These are phyloP conservation scores for Ceyx erithaca DNA, from an alignment of 2,797 vertebrate species.

Conservation along the genomic window DNA sequence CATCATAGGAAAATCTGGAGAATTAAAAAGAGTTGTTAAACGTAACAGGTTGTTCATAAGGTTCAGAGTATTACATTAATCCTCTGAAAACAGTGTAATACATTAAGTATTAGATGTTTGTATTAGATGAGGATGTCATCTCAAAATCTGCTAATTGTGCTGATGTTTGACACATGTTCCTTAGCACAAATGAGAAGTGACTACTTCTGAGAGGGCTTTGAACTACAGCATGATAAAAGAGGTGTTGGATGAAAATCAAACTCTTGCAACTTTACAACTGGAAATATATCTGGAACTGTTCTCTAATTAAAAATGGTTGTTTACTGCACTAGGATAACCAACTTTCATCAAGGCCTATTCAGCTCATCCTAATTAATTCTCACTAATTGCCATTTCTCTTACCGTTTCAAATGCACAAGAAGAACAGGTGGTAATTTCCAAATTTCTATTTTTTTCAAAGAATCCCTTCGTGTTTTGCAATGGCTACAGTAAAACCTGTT, in stretches of 20 bases:
- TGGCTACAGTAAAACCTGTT: conserved; percentile 96
- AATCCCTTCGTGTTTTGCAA: conserved; percentile 94
- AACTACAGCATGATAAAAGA: neutral
- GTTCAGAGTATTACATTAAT: too few relatives aligned
- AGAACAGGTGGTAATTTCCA: conserved; percentile 97
- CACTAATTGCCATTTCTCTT: neutral
- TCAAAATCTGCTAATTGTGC: neutral
- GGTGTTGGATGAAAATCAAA: neutral
- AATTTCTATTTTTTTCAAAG: conserved; percentile 97
- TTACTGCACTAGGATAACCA: neutral
- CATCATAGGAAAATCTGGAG: conserved; percentile 93
- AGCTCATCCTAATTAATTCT: neutral
- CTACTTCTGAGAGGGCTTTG: neutral
- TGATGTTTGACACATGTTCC: neutral
- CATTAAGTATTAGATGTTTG: neutral
- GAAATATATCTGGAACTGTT: neutral
- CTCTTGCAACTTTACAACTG: neutral
- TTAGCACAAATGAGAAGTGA: neutral
- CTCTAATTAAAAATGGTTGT: neutral
- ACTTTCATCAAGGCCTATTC: neutral
- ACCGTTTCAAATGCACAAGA: conserved; percentile 96
- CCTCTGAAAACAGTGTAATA: too few relatives aligned
- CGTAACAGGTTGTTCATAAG: neutral
- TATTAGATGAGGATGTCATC: neutral
- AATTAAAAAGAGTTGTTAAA: neutral